Evolutionary conservation across 2,113 vertebrate species (phyloP).

Genomic region (Lucifuga dentata): DNA sequence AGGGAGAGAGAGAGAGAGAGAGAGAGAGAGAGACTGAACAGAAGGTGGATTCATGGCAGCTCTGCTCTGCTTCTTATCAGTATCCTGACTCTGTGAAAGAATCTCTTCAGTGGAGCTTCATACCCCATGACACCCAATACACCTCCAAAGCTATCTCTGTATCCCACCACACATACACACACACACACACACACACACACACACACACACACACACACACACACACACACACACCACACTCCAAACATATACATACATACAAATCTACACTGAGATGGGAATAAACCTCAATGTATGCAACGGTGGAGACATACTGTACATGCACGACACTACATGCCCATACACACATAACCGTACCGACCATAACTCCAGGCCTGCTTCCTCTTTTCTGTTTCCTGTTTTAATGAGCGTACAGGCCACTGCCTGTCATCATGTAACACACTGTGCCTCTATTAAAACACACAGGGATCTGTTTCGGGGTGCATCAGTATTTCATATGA

Average conservation of each 20-base stretch:
- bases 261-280: not conserved
- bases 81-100: conserved; percentile 78
- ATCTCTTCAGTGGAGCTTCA: conserved; percentile 76
- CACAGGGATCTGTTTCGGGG: not conserved
- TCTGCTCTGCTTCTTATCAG: conserved; percentile 81
- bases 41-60: conserved; percentile 79
- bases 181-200: conserved; percentile 25
- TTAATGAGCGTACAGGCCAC: too few relatives aligned
- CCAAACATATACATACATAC: conserved; percentile 15
- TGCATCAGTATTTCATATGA: not conserved
- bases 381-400: too few relatives aligned
- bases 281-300: not conserved
- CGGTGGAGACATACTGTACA: too few relatives aligned
- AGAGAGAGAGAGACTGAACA: conserved; percentile 67
- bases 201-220: conserved; percentile 25
- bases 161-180: conserved; percentile 26
- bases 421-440: too few relatives aligned
- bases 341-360: too few relatives aligned
- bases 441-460: not conserved
- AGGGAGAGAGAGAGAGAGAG: conserved; percentile 1
- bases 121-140: conserved; percentile 75
- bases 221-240: too few relatives aligned
- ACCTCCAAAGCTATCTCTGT: conserved; percentile 74
- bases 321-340: too few relatives aligned
- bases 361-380: too few relatives aligned